Evolutionary conservation across 2,113 vertebrate genomes (phyloP).

Genomic region (Gasterosteus aculeatus): DNA sequence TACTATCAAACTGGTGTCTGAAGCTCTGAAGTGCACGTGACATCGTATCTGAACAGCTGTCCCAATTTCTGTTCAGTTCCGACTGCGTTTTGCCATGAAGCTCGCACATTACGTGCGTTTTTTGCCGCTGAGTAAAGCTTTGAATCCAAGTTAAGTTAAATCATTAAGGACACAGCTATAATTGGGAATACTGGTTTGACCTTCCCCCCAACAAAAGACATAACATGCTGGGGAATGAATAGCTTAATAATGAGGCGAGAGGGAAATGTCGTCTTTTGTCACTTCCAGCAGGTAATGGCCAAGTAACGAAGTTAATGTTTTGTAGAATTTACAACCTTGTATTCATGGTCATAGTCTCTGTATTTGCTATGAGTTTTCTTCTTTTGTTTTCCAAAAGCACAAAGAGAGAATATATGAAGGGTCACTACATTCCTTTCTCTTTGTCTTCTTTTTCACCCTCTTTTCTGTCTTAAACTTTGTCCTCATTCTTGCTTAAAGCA

Average conservation of each 20-base stretch:
- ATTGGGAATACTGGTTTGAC: constrained; percentile 72
- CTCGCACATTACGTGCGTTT: constrained; percentile 51
- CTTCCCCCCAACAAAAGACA: constrained; percentile 51
- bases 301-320: constrained; percentile 90
- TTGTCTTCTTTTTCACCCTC: constrained; percentile 69
- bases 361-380: constrained; percentile 30
- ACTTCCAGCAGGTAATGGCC: constrained; percentile 82
- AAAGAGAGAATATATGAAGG: constrained; percentile 82
- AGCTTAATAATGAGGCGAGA: constrained; percentile 77
- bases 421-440: constrained; percentile 85
- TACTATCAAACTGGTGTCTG: neutral
- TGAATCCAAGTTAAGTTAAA: constrained; percentile 30
- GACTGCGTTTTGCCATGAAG: neutral
- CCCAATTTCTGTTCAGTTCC: neutral
- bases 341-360: constrained; percentile 77
- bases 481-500: constrained; percentile 10
- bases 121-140: constrained; percentile 50
- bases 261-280: constrained; percentile 78
- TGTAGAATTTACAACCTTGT: constrained; percentile 86
- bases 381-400: constrained; percentile 79
- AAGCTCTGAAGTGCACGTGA: neutral
- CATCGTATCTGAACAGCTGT: neutral
- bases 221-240: constrained; percentile 72
- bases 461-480: constrained; percentile 1
- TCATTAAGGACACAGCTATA: constrained; percentile 49